A percentile compares a stretch with the other conserved stretches of the same genome.
Conservation (phyloP, 2,113 vertebrate species). For the Corythaeola cristata region DNA sequence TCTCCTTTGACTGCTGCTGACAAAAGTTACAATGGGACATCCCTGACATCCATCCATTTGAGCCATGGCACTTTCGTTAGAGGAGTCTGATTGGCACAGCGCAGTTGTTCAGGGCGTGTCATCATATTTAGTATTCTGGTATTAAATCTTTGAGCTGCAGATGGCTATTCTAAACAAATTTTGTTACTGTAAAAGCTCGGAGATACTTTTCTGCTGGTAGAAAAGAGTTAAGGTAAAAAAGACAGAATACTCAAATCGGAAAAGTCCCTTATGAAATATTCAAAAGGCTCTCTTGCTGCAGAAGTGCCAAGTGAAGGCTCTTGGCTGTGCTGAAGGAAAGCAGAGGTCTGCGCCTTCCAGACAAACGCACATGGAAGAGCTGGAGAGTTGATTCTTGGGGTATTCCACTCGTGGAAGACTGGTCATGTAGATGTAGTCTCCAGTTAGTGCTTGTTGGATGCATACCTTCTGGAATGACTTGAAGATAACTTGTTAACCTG, state of each 20-base stretch:
- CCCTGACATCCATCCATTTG: neutral
- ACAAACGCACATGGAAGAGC: accelerated
- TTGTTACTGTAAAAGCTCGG: neutral
- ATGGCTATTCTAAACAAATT: neutral
- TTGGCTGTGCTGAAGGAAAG: neutral
- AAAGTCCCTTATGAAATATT: neutral
- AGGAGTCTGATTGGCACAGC: neutral
- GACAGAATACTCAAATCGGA: neutral
- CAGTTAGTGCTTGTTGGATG: neutral
- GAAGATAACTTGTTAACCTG: neutral
- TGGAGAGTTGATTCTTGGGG: neutral
- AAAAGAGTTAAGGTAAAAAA: neutral
- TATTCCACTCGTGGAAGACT: neutral
- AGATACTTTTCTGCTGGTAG: neutral
- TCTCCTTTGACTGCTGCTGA: neutral
- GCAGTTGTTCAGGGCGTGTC: neutral
- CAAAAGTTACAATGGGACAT: neutral
- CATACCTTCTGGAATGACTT: neutral
- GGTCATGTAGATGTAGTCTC: neutral
- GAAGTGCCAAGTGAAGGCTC: neutral
- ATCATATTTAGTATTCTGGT: neutral
- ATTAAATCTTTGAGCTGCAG: neutral
- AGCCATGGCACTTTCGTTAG: neutral
- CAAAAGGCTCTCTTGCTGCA: neutral
- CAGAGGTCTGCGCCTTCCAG: accelerated